Percentiles rank a stretch among this genome's conserved stretches.
phyloP scores from a whole-genome alignment of 2,113 vertebrate genomes.

The Lepisosteus osseus region DNA sequence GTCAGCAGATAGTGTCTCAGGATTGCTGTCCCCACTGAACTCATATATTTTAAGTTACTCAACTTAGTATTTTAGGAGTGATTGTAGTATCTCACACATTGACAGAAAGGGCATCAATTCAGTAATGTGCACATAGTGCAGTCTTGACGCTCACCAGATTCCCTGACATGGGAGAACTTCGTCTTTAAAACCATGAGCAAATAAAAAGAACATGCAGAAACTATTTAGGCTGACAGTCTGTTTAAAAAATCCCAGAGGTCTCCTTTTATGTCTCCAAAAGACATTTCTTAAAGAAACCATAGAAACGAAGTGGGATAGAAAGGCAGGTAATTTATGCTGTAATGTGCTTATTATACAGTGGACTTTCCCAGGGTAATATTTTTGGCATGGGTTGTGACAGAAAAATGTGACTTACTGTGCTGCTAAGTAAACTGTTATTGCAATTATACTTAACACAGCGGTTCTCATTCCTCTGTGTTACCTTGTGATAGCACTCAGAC shows the following conservation, averaged over 20 bases:
- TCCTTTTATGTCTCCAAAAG: slow-evolving; percentile 3
- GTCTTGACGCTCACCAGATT: no score
- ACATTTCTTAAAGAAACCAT: neutral
- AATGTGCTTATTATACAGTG: neutral
- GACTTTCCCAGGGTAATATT: neutral
- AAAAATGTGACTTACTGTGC: slow-evolving; percentile 16
- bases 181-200: no score
- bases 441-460: neutral
- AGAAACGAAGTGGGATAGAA: slow-evolving; percentile 3
- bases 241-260: neutral
- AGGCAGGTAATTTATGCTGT: neutral
- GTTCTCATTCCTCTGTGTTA: no score
- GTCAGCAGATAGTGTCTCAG: no score
- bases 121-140: no score
- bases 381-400: neutral
- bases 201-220: neutral
- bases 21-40: no score
- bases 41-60: no score
- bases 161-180: no score
- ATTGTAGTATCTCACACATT: no score
- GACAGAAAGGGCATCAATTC: no score
- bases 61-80: no score
- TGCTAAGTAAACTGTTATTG: neutral
- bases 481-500: no score
- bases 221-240: slow-evolving; percentile 3